Evolutionary conservation across 1,140 invertebrate genomes (phyloP), one percentile per base, ranked within the genome.

Genomic region (Chlorops oryzae): DNA sequence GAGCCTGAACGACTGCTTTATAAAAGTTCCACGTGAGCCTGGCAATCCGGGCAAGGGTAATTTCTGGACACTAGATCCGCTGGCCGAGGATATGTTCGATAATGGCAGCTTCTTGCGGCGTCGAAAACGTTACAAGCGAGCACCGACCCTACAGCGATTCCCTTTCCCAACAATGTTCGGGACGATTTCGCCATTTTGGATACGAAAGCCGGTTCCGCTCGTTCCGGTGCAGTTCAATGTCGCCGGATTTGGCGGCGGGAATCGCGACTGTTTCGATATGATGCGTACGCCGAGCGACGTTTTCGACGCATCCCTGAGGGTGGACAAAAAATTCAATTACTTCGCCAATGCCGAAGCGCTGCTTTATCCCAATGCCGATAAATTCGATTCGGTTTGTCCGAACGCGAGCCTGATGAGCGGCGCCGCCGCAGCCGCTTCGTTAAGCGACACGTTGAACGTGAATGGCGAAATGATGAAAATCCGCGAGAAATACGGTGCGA

Each of bases 1-100:
- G 12, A 94, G 90, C 10, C 75, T 99, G 32, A 99, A 99, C 74
- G 96, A 99, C 72, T 99, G 96, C 66, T 99, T 99, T 74, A 89
- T 99, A 17, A 99, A 99, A 75, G 95, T 99, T 38, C 93, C 96
- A 0, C 77, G 96, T 4, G 96, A 98, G 70, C 95, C 96, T 0
- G 96, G 95, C 0, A 98, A 99, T 69, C 96, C 97, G 0, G 95
- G 95, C 0, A 99, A 99, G 64, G 96, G 96, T 1, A 99, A 98
- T 67, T 99, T 98, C 73, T 99, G 96, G 96, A 96, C 94, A 1
- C 72, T 99, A 39, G 95, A 99, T 74, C 96, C 96, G 0, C 75
- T 92, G 47, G 91, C 91, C 2, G 93, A 98, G 66, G 92, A 98
- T 65, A 99, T 99, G 97, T 99, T 99, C 64, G 96, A 99, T 68